These are phyloP conservation scores for Babyrousa celebensis DNA, from an alignment of 2,797 vertebrate genomes.

Conservation along the genomic window DNA sequence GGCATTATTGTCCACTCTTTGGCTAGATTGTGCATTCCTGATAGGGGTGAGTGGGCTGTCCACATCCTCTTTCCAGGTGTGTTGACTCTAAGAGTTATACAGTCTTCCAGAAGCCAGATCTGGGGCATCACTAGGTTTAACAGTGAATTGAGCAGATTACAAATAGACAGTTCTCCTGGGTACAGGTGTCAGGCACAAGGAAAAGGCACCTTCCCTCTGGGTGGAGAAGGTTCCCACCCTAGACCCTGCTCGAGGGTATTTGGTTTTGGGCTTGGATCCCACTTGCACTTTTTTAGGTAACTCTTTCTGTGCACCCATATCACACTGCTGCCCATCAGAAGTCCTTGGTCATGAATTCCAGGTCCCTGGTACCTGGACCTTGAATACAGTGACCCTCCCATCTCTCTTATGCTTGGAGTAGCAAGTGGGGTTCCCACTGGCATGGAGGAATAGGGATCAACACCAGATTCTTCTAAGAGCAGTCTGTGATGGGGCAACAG, in stretches of 20 bases:
- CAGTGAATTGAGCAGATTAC: background rate
- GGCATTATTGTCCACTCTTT: rapidly evolving
- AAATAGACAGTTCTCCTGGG: background rate
- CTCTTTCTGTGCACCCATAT: background rate
- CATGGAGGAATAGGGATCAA: background rate
- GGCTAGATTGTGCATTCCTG: background rate
- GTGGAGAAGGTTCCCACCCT: background rate
- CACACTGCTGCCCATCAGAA: rapidly evolving
- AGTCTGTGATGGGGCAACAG: background rate
- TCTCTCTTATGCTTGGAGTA: background rate
- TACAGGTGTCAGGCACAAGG: background rate
- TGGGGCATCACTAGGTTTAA: background rate
- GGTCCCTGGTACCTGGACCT: background rate
- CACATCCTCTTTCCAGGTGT: background rate
- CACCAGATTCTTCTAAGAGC: background rate
- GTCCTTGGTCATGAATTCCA: background rate
- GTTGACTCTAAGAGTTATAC: background rate
- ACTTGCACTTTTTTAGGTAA: background rate
- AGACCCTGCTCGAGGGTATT: background rate
- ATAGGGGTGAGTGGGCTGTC: no score
- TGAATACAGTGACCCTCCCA: background rate
- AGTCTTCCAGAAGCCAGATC: background rate
- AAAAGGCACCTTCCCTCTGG: background rate
- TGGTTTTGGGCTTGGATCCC: background rate
- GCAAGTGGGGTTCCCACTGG: background rate